Base-by-base conservation (phyloP, 2,113 vertebrate genomes). In the Polypterus senegalus region DNA sequence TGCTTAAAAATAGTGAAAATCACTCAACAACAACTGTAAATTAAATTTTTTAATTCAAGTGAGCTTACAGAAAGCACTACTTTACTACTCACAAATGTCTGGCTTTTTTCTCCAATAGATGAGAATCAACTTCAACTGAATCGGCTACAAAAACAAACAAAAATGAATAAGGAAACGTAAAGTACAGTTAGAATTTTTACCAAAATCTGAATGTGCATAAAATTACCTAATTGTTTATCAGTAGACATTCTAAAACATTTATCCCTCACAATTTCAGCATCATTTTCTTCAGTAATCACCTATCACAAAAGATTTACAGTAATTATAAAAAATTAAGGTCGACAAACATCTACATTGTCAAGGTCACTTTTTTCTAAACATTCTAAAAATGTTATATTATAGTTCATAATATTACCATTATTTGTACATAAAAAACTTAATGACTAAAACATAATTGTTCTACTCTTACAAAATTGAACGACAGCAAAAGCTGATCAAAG, bases 81-180 rank as follows among this genome's bases (percentile, higher is more conserved):
- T 52, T 52, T 52, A 52, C 10, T 52, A 52, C 94, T 91, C 85
- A 97, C 95, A 57, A 49, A 69, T 67, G 57, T 63, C 69, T 76
- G 51, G 46, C 71, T 66, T 49, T 68, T 73, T 54, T 81, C 8
- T 3, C 57, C 52, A 3, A 60, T 64, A 81, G 80, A 72, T 89
- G 90, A 45, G 83, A 86, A 72, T 90, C 89, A 58, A 86, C 83
- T 65, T 89, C 73, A 72, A 73, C 71, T 5, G 63, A 69, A 56
- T 76, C 69, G 66, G 79, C 94, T 98, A 81, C 7, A 65, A 66
- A 64, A 59, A 48, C 74, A 75, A 54, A 8, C 78, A 73, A 63
- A 27, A 64, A 62, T 62, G 69, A 43, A 61, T 43, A 53, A 62
- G 44, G 43, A 27, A 27, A 27, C 5, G 46, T 44, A 46, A 10